Evolutionary conservation across 1,140 invertebrate species (phyloP).

Genomic region (Drosophila murphyi): DNA sequence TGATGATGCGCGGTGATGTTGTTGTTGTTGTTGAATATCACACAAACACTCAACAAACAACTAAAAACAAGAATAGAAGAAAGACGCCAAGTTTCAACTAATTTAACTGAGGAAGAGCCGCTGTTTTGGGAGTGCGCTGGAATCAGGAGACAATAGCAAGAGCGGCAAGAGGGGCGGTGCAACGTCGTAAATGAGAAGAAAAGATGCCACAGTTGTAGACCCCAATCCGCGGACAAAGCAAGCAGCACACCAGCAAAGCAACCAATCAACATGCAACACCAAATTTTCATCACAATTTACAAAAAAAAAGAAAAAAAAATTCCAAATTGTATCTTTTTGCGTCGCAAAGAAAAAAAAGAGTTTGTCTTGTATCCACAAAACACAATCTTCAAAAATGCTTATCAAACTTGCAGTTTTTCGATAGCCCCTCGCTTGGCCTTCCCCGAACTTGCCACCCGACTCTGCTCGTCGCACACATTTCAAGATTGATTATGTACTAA

Average conservation of each 20-base stretch:
- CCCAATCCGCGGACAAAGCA: too few relatives aligned
- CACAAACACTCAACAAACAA: conserved; percentile 6
- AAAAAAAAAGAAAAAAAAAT: neutral
- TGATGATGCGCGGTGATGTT: conserved; percentile 6
- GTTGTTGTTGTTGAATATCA: neutral
- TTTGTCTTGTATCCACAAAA: neutral
- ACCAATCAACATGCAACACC: neutral
- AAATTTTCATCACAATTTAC: neutral
- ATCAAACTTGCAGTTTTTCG: neutral
- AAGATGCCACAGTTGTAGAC: too few relatives aligned
- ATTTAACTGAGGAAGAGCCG: conserved; percentile 11
- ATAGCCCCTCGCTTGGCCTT: neutral
- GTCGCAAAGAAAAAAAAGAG: neutral
- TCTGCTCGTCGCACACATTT: conserved; percentile 5
- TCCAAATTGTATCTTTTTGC: neutral
- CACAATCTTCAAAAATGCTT: neutral
- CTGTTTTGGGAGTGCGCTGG: conserved; percentile 5
- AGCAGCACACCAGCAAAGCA: too few relatives aligned
- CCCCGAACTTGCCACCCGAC: neutral
- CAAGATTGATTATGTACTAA: conserved; percentile 26
- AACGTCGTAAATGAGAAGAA: too few relatives aligned
- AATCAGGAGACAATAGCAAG: conserved; percentile 14
- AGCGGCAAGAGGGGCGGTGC: neutral
- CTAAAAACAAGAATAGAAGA: neutral
- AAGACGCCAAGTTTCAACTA: neutral